Conservation (phyloP, 2,113 vertebrate species). For the Antechinus stuartii region DNA sequence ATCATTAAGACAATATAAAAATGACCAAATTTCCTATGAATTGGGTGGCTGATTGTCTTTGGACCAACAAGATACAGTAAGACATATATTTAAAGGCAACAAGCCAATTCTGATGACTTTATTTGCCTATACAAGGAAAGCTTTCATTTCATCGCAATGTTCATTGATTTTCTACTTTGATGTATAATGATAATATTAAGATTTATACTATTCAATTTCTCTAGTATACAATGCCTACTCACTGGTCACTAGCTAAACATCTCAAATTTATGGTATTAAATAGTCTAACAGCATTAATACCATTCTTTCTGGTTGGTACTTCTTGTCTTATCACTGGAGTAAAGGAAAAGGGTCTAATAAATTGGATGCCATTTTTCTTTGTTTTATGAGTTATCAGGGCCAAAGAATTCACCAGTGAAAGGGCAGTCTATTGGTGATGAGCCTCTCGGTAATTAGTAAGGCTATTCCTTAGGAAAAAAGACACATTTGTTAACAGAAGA, state of each 20-base stretch:
- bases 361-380: too few relatives aligned
- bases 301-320: not conserved
- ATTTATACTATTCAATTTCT: not conserved
- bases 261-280: not conserved
- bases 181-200: not conserved
- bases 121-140: not conserved
- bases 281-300: not conserved
- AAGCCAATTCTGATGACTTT: not conserved
- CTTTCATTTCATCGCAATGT: not conserved
- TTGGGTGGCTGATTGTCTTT: not conserved
- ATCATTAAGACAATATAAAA: not conserved
- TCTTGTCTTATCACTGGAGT: not conserved
- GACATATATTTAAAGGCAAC: not conserved
- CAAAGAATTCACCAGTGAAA: not conserved
- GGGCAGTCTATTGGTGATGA: not conserved
- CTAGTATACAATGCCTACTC: not conserved
- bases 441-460: not conserved
- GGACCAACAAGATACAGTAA: not conserved
- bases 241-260: not conserved
- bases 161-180: not conserved
- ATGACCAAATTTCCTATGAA: not conserved
- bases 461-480: too few relatives aligned
- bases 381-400: not conserved
- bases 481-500: too few relatives aligned
- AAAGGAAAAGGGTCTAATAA: not conserved